Conservation (phyloP, 2,797 vertebrate genomes). For the Spinibarbus caldwelli region DNA sequence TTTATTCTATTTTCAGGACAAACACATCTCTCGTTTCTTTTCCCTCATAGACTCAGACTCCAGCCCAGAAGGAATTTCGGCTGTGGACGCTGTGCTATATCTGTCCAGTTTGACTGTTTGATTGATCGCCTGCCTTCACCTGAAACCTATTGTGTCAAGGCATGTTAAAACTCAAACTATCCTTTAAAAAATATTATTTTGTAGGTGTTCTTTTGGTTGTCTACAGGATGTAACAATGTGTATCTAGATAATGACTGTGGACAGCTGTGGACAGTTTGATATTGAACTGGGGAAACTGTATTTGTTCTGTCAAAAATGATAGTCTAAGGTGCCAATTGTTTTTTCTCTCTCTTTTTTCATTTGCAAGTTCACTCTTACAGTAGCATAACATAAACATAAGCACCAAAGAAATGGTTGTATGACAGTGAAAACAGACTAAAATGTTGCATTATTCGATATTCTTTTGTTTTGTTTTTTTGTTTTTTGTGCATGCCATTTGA, state of each 20-base stretch:
- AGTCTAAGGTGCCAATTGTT: background rate
- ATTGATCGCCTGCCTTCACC: constrained; percentile 25
- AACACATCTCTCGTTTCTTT: constrained; percentile 1
- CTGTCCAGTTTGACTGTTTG: background rate
- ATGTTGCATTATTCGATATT: background rate
- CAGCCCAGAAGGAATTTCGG: background rate
- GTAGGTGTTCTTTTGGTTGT: background rate
- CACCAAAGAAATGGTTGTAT: background rate
- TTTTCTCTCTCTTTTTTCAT: background rate
- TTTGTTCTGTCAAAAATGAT: background rate
- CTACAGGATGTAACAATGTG: background rate
- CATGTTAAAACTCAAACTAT: background rate
- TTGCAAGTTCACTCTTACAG: background rate
- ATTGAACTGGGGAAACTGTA: background rate
- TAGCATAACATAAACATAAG: background rate
- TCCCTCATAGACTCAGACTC: background rate
- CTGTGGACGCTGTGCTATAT: background rate
- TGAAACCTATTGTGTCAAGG: background rate
- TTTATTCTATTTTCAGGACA: constrained; percentile 16
- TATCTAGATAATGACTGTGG: background rate
- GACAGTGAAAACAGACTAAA: background rate
- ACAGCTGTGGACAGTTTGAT: background rate
- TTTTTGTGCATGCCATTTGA: too few species aligned
- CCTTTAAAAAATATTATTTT: background rate
- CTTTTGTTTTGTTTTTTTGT: too few species aligned